phyloP scores from a whole-genome alignment of 2,113 vertebrate genomes.

The Zingel zingel region DNA sequence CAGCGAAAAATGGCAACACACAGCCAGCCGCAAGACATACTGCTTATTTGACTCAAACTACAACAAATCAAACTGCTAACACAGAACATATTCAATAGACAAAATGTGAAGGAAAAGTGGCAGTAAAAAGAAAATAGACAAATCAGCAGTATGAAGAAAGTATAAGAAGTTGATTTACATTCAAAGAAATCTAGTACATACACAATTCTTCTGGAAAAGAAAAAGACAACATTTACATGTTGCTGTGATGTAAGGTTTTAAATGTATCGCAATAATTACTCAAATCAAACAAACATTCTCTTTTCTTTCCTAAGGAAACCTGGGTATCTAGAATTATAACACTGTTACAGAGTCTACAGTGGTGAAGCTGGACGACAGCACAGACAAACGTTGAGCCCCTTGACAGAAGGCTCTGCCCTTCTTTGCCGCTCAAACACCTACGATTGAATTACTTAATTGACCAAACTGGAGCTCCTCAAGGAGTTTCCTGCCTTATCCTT shows the following conservation, averaged over 20 bases:
- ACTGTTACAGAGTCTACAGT: background rate
- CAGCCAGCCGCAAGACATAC: background rate
- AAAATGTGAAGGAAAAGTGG: background rate
- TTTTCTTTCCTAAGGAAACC: background rate
- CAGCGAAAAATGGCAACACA: background rate
- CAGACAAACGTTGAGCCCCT: conserved; percentile 25
- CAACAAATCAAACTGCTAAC: conserved; percentile 11
- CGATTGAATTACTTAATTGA: conserved; percentile 66
- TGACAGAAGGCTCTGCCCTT: conserved; percentile 38
- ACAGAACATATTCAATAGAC: background rate
- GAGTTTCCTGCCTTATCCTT: conserved; percentile 17
- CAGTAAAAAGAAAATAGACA: background rate
- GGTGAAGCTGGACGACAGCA: conserved; percentile 1
- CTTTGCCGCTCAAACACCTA: conserved; percentile 29
- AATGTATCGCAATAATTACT: background rate
- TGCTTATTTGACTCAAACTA: conserved; percentile 13
- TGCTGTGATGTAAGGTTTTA: background rate
- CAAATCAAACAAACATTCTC: background rate
- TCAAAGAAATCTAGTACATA: background rate
- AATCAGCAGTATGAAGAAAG: background rate
- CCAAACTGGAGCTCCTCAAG: conserved; percentile 44
- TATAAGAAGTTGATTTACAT: background rate
- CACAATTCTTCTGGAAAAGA: background rate
- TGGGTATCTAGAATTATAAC: background rate
- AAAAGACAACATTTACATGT: background rate